Conservation (phyloP, 2,113 vertebrate genomes). For the Rhea americana region DNA sequence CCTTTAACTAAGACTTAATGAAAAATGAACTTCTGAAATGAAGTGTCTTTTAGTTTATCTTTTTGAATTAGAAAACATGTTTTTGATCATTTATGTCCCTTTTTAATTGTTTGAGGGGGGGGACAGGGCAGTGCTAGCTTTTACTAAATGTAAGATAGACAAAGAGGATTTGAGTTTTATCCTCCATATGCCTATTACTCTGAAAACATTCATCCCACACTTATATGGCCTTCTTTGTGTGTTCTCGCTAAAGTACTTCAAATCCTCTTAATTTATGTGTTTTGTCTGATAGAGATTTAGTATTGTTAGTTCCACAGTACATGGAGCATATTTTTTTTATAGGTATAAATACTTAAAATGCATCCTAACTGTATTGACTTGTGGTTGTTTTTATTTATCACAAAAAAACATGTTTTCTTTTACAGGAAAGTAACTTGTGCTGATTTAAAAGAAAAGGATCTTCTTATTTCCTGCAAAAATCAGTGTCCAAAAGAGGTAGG, state of each 20-base stretch:
- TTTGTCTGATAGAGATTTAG: background rate
- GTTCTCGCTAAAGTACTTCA: background rate
- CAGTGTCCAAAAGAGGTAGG: conserved; percentile 96
- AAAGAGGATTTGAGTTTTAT: background rate
- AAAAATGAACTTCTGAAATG: background rate
- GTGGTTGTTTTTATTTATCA: background rate
- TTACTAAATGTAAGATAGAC: background rate
- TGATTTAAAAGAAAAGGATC: conserved; percentile 77
- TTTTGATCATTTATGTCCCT: background rate
- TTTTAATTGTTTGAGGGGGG: background rate
- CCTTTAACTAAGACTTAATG: background rate
- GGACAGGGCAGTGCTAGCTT: background rate
- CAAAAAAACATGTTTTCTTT: background rate
- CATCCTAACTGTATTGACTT: background rate
- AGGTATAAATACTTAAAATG: background rate
- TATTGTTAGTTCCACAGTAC: background rate
- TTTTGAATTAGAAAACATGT: background rate
- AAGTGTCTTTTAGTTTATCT: background rate
- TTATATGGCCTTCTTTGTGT: background rate
- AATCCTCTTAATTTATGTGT: background rate
- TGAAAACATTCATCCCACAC: background rate
- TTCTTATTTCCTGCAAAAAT: conserved; percentile 89
- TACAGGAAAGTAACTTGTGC: conserved; percentile 84
- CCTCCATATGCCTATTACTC: background rate
- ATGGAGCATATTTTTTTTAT: background rate